phyloP scores from a whole-genome alignment of 1,140 invertebrate species.

The Periplaneta americana region DNA sequence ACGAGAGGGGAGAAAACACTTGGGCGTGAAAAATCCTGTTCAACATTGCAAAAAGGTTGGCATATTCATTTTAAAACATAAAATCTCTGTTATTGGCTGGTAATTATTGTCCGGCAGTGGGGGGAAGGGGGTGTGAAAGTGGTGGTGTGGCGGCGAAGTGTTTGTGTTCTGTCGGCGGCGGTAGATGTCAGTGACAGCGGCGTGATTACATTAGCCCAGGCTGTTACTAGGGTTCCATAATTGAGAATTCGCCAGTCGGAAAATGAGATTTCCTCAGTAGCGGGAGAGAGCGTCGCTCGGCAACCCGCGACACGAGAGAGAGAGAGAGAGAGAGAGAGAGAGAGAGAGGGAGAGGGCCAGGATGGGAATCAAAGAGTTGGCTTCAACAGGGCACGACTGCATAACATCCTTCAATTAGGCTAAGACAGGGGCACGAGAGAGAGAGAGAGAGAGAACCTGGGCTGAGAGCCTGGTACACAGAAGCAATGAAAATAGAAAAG shows the following conservation, averaged over 20 bases:
- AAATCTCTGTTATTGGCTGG: background rate
- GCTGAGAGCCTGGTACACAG: no score
- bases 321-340: background rate
- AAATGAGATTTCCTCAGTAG: constrained; percentile 1
- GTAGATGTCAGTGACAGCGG: background rate
- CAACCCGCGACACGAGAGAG: background rate
- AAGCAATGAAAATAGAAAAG: background rate
- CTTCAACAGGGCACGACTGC: background rate
- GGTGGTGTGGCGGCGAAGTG: background rate
- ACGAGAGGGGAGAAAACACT: background rate
- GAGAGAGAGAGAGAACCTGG: background rate
- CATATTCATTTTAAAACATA: background rate
- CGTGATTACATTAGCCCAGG: constrained; percentile 4
- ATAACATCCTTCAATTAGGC: background rate
- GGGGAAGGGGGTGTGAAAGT: background rate
- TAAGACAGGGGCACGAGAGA: background rate
- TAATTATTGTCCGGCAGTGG: background rate
- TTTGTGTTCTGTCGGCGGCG: background rate
- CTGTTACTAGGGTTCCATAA: background rate
- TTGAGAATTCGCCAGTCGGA: constrained; percentile 8
- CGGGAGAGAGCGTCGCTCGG: background rate
- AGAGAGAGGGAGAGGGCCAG: no score
- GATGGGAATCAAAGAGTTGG: no score
- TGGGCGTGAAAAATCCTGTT: background rate
- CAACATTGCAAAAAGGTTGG: background rate